Evolutionary conservation across 2,113 vertebrate genomes (phyloP).

Genomic region (Lichenostomus cassidix): DNA sequence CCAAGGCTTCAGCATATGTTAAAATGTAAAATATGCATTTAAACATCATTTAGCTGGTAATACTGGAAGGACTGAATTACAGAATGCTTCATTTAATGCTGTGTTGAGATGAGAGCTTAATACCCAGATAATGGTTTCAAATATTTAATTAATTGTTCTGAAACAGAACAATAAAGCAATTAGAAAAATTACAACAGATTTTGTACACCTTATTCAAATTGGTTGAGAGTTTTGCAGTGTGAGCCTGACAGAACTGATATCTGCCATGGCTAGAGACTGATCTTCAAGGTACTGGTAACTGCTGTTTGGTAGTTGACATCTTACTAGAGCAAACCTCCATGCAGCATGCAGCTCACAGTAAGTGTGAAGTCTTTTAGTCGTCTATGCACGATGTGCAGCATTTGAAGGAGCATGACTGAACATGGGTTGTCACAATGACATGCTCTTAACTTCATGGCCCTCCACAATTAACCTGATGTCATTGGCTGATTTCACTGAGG

Average conservation of each 20-base stretch:
- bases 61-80: not conserved
- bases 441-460: not conserved
- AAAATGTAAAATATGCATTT: not conserved
- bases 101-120: not conserved
- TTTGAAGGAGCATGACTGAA: not conserved
- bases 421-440: rapidly evolving
- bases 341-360: not conserved
- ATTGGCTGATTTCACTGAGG: not conserved
- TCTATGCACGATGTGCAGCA: not conserved
- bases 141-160: not conserved
- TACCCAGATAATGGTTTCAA: not conserved
- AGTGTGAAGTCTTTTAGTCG: not conserved
- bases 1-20: not conserved
- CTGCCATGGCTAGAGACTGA: not conserved
- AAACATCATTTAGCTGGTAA: not conserved
- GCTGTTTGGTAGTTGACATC: not conserved
- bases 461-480: not conserved
- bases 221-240: not conserved
- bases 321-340: not conserved
- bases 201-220: not conserved
- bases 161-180: not conserved
- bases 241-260: not conserved
- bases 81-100: not conserved
- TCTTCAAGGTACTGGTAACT: not conserved
- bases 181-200: not conserved